A percentile compares a stretch with the other conserved stretches of the same genome.
Conservation (phyloP, 2,113 vertebrate species). For the Hippocampus guttulatus region DNA sequence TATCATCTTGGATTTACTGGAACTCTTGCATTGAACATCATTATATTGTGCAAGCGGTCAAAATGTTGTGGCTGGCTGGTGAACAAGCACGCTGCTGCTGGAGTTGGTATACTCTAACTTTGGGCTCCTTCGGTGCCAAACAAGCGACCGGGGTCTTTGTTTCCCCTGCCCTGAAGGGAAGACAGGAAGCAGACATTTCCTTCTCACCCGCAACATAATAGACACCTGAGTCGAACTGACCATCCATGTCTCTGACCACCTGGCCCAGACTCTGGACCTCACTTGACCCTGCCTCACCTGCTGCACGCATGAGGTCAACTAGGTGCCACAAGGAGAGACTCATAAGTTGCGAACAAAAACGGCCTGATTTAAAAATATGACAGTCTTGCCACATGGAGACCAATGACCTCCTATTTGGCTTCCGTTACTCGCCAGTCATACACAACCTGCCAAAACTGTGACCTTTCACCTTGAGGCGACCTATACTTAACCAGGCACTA, state of each 20-base stretch:
- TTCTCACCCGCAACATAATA: conserved; percentile 30
- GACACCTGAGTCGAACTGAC: conserved; percentile 67
- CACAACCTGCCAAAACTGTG: neutral
- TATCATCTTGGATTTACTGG: neutral
- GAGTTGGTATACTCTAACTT: conserved; percentile 1
- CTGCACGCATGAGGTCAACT: conserved; percentile 38
- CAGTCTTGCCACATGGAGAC: neutral
- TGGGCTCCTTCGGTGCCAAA: conserved; percentile 9
- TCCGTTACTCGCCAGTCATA: neutral
- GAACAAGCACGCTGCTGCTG: neutral
- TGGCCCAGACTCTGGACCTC: conserved; percentile 61
- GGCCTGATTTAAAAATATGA: neutral
- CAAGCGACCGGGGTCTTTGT: conserved; percentile 50
- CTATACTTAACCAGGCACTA: neutral
- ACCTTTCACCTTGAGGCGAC: neutral
- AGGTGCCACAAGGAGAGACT: conserved; percentile 4
- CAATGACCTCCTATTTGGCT: neutral
- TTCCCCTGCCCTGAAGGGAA: conserved; percentile 52
- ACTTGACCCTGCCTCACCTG: conserved; percentile 48
- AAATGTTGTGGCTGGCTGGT: neutral
- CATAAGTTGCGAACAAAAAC: neutral
- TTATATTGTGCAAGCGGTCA: neutral
- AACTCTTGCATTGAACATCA: neutral
- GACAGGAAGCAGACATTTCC: conserved; percentile 61
- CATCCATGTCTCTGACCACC: conserved; percentile 69